Percentiles rank a stretch among this genome's conserved stretches.
Conservation (phyloP, 2,888 invertebrate genomes). For the Synanthedon myopaeformis region DNA sequence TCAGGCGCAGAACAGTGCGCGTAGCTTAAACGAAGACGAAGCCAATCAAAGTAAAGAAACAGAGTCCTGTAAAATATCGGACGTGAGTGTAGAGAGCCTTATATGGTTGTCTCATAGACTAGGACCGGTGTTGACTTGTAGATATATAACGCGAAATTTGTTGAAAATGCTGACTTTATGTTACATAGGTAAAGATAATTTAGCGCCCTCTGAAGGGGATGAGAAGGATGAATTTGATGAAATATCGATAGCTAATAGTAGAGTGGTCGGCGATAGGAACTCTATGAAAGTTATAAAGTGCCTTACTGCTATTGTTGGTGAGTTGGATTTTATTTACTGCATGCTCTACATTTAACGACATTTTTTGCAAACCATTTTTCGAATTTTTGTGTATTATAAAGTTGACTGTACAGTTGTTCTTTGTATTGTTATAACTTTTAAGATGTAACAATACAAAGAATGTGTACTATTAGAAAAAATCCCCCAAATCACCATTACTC, state of each 20-base stretch:
- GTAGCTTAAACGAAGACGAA: slow-evolving; percentile 28
- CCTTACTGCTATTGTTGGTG: slow-evolving; percentile 87
- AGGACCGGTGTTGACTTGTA: slow-evolving; percentile 93
- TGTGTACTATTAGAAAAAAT: too few relatives aligned
- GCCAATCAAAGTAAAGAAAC: slow-evolving; percentile 19
- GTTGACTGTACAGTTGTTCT: too few relatives aligned
- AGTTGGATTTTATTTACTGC: slow-evolving; percentile 17
- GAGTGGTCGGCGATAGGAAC: slow-evolving; percentile 82
- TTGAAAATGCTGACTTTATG: slow-evolving; percentile 94
- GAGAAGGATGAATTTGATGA: slow-evolving; percentile 65
- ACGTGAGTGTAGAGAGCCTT: slow-evolving; percentile 88
- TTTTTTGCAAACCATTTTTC: too few relatives aligned
- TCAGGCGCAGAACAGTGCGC: slow-evolving; percentile 13
- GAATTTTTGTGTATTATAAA: too few relatives aligned
- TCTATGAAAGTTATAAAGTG: slow-evolving; percentile 91
- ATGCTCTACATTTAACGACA: too few relatives aligned
- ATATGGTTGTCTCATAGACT: slow-evolving; percentile 94
- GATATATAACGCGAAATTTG: slow-evolving; percentile 90
- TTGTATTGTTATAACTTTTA: too few relatives aligned
- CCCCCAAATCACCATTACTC: too few relatives aligned
- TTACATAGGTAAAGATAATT: slow-evolving; percentile 87
- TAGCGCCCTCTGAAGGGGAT: slow-evolving; percentile 61
- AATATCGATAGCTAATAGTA: slow-evolving; percentile 74
- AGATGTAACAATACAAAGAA: too few relatives aligned
- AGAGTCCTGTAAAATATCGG: slow-evolving; percentile 74